Conservation (phyloP, 2,888 invertebrate genomes). For the Acanthacorydalis orientalis region DNA sequence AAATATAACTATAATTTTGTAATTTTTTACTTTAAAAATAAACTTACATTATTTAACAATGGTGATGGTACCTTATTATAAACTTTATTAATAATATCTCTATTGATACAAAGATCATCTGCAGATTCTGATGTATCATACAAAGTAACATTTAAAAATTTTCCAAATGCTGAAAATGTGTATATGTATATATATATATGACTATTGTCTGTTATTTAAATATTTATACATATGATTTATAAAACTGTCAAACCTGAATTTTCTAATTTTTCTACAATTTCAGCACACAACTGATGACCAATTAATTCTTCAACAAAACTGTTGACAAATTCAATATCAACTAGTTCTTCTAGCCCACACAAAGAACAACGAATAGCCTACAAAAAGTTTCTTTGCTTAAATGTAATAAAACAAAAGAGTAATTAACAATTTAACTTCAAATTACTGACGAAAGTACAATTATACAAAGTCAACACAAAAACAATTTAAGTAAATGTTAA, state of each 20-base stretch:
- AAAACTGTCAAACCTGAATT: neutral
- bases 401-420: no score
- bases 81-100: slow-evolving; percentile 36
- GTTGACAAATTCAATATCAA: slow-evolving; percentile 23
- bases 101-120: slow-evolving; percentile 47
- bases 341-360: slow-evolving; percentile 50
- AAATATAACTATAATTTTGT: no score
- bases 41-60: slow-evolving; percentile 20
- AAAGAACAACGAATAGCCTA: slow-evolving; percentile 52
- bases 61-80: slow-evolving; percentile 25
- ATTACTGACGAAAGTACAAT: no score
- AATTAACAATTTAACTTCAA: neutral
- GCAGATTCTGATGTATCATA: slow-evolving; percentile 42
- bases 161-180: neutral
- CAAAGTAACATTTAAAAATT: slow-evolving; percentile 32
- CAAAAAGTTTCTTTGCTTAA: slow-evolving; percentile 8
- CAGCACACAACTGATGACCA: slow-evolving; percentile 2
- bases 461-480: no score
- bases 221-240: no score
- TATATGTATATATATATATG: neutral
- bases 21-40: no score
- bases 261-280: neutral
- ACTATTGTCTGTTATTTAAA: no score
- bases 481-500: no score
- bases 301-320: slow-evolving; percentile 14